Conservation (phyloP, 2,797 vertebrate species). For the Novumbra hubbsi region DNA sequence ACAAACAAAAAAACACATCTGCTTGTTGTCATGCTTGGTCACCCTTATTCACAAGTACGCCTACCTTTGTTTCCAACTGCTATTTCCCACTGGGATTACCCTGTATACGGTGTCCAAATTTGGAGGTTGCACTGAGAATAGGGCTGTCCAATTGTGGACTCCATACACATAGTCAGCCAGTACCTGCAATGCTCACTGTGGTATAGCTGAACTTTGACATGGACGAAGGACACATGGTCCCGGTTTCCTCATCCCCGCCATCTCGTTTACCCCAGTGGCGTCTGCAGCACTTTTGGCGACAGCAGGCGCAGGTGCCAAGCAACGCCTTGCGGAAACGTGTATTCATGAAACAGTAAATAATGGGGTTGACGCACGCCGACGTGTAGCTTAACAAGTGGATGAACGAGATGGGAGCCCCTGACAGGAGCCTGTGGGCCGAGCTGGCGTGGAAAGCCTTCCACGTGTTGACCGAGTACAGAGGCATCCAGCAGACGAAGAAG, state of each 20-base stretch:
- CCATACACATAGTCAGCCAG: not conserved
- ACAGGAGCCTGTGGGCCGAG: constrained; percentile 74
- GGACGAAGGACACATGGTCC: constrained; percentile 67
- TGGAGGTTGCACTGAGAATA: not conserved
- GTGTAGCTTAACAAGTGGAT: constrained; percentile 91
- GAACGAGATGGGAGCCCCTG: constrained; percentile 90
- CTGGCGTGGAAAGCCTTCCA: constrained; percentile 85
- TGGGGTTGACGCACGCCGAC: constrained; percentile 88
- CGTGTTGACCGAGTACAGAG: constrained; percentile 86
- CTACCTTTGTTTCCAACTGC: not conserved
- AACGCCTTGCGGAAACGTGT: constrained; percentile 88
- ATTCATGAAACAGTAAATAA: constrained; percentile 99
- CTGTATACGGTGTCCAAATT: not conserved
- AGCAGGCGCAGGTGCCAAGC: constrained; percentile 78
- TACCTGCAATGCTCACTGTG: constrained; percentile 84
- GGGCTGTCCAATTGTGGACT: not conserved
- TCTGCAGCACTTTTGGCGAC: constrained; percentile 56
- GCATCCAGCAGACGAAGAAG: constrained; percentile 96
- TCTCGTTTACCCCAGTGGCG: constrained; percentile 52
- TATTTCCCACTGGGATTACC: not conserved
- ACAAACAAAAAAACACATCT: constrained; percentile 12
- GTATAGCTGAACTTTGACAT: constrained; percentile 91
- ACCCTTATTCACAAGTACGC: not conserved
- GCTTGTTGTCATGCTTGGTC: not conserved
- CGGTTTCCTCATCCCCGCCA: constrained; percentile 53